phyloP scores from a whole-genome alignment of 2,797 vertebrate species.

The Iguana delicatissima region DNA sequence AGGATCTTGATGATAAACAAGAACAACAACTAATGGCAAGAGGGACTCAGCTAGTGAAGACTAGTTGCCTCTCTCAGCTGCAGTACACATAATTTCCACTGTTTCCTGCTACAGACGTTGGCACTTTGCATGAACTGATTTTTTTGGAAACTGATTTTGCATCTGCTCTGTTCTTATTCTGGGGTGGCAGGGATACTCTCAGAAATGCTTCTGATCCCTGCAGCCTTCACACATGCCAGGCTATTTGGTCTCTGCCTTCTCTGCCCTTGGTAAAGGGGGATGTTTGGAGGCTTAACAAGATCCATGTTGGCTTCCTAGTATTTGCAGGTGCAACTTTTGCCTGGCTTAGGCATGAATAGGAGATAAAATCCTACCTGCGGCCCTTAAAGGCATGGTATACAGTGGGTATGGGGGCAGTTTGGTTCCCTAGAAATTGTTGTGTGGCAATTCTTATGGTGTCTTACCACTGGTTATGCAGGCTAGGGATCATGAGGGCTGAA shows the following conservation, averaged over 20 bases:
- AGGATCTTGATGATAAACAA: too few species aligned
- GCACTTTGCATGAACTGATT: background rate
- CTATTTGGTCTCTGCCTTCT: background rate
- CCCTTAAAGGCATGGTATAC: background rate
- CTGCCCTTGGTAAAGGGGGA: background rate
- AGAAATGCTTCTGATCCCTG: background rate
- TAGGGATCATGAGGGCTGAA: too few species aligned
- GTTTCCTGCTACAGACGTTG: background rate
- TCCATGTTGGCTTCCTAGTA: background rate
- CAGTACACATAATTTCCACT: background rate
- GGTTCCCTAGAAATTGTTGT: background rate
- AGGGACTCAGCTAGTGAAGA: too few species aligned
- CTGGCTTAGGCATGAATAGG: background rate
- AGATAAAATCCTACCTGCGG: background rate
- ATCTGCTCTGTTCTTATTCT: too few species aligned
- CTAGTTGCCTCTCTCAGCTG: background rate
- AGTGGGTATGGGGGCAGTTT: background rate
- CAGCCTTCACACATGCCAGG: background rate
- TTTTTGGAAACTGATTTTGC: background rate
- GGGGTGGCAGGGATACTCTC: background rate
- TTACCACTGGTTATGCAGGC: too few species aligned
- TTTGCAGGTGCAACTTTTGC: background rate
- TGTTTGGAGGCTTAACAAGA: background rate
- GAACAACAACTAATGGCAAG: background rate
- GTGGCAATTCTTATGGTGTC: too few species aligned